Percentiles rank a stretch among this genome's conserved stretches.
Conservation (phyloP, 2,797 vertebrate genomes). For the Manis javanica region DNA sequence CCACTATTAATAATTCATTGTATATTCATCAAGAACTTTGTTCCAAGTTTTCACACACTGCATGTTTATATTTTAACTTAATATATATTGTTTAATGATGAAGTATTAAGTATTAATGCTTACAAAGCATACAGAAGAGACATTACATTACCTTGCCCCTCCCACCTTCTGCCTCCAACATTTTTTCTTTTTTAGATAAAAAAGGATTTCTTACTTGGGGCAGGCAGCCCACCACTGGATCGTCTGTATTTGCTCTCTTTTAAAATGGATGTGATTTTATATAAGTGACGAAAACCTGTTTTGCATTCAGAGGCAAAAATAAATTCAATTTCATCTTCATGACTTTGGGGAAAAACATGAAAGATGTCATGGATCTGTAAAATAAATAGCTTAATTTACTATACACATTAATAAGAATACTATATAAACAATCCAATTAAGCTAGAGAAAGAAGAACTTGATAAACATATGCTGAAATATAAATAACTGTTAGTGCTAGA, state of each 20-base stretch:
- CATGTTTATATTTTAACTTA: slow-evolving; percentile 5
- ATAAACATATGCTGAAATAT: slow-evolving; percentile 41
- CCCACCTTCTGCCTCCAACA: not conserved
- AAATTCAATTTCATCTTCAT: slow-evolving; percentile 89
- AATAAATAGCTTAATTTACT: slow-evolving; percentile 67
- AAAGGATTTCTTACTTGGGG: slow-evolving; percentile 85
- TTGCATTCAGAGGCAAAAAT: slow-evolving; percentile 91
- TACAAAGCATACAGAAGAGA: slow-evolving; percentile 6
- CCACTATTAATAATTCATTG: not conserved
- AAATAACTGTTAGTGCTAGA: not conserved
- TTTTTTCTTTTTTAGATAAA: not conserved
- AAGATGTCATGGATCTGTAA: slow-evolving; percentile 90
- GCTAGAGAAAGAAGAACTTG: slow-evolving; percentile 7
- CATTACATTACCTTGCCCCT: not conserved
- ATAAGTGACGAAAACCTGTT: slow-evolving; percentile 90
- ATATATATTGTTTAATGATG: not conserved
- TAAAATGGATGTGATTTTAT: slow-evolving; percentile 87
- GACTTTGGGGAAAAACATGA: slow-evolving; percentile 89
- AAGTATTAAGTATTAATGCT: not conserved
- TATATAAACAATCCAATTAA: slow-evolving; percentile 50
- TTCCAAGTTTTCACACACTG: not conserved
- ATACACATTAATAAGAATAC: slow-evolving; percentile 65
- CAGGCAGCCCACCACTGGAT: slow-evolving; percentile 86
- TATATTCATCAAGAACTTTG: not conserved
- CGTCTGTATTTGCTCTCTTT: slow-evolving; percentile 88